Evolutionary conservation across 2,888 invertebrate genomes (phyloP), one percentile per base, ranked within the genome.

Genomic region (Stomorhina lunata): DNA sequence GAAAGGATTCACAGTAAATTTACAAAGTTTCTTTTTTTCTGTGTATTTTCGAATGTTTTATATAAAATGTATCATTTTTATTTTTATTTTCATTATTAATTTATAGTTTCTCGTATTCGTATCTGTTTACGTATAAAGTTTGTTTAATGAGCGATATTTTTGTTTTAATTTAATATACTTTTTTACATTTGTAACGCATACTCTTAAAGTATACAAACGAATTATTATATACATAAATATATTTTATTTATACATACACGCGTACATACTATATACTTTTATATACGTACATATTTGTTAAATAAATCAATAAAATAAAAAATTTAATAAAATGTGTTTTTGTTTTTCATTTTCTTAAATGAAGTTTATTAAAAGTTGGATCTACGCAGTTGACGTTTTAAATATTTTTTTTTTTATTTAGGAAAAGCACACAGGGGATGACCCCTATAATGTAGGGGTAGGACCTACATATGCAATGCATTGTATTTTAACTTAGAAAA

Each of bases 231-330:
- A n/a, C 17, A 27, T 22, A 22, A 17, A 32, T 2, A 45, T 66
- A 29, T 61, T 34, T 27, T 48, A 22, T 15, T 27, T 27, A 57
- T 37, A 53, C 20, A 68, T 12, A n/a, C n/a, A n/a, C n/a, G n/a
- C n/a, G n/a, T n/a, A n/a, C n/a, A n/a, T n/a, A n/a, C n/a, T n/a
- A 71, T 45, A 57, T 55, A 34, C 37, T 53, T 27, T 61, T 69
- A 34, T 45, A 71, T 65, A 55, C 55, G 61, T 65, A 66, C 34
- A 29, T 7, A 65, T 78, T 55, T 69, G 69, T 68, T 69, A 73
- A 59, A 73, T 66, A 72, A 66, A 65, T 80, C 32, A 68, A 71
- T 57, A 20, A 48, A 65, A 22, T 32, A 65, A 20, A 61, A 61
- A 45, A 65, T 48, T n/a, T 9, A 32, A 22, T 32, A 65, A 63